Percentiles rank a stretch among this genome's conserved stretches.
Conservation (phyloP, 2,888 invertebrate genomes). For the Metellina segmentata region DNA sequence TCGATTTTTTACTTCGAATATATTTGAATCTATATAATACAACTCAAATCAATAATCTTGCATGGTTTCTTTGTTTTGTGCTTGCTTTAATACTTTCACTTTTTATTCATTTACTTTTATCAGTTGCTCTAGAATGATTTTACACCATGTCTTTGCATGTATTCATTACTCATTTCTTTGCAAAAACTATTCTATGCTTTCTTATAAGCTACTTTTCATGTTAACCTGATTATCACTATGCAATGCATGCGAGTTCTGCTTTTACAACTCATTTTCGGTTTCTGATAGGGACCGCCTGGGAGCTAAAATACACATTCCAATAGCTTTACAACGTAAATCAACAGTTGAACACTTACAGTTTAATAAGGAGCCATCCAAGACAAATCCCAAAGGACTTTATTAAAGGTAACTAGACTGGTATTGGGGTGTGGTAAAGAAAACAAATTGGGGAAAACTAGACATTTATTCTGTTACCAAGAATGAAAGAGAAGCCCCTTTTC, state of each 20-base stretch:
- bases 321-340: conserved; percentile 52
- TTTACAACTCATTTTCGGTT: conserved; percentile 6
- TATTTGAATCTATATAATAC: too few species aligned
- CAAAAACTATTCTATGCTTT: not conserved
- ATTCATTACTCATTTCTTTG: not conserved
- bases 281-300: conserved; percentile 33
- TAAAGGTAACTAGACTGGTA: conserved; percentile 54
- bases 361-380: conserved; percentile 39
- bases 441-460: not conserved
- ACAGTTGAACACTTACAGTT: conserved; percentile 54
- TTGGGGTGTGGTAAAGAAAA: not conserved
- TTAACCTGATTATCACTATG: not conserved
- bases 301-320: conserved; percentile 45
- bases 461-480: not conserved
- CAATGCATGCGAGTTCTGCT: not conserved
- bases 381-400: not conserved
- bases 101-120: not conserved
- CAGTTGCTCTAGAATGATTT: too few species aligned
- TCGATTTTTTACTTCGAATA: too few species aligned
- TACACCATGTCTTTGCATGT: too few species aligned
- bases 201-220: not conserved
- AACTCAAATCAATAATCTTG: too few species aligned
- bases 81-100: not conserved
- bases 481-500: not conserved
- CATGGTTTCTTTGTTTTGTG: too few species aligned